phyloP scores from a whole-genome alignment of 2,888 invertebrate species.

The Tridacna crocea region DNA sequence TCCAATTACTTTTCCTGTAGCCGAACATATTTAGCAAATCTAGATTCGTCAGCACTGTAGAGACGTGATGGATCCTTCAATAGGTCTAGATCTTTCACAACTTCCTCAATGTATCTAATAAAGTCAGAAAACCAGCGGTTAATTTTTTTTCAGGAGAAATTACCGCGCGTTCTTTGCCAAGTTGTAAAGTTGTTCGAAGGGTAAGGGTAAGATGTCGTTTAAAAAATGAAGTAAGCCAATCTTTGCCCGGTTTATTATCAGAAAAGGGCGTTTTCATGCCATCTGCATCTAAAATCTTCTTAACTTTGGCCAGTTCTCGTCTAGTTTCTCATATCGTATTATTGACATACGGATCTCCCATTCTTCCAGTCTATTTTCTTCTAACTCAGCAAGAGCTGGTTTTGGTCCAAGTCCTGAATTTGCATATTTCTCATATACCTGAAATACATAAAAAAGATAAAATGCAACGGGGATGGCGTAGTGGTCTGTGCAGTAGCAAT shows the following conservation, averaged over 20 bases:
- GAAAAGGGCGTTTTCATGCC: constrained; percentile 35
- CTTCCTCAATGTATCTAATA: not conserved
- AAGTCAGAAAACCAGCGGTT: constrained; percentile 36
- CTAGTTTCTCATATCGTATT: constrained; percentile 42
- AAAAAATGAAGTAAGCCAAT: constrained; percentile 31
- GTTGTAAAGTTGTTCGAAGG: constrained; percentile 15
- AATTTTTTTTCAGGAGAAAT: constrained; percentile 29
- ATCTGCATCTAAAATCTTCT: constrained; percentile 34
- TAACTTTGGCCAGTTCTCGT: constrained; percentile 18
- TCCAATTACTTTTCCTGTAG: not conserved
- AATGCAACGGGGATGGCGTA: too few species aligned
- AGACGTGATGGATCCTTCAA: too few species aligned
- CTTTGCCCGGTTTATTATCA: constrained; percentile 38
- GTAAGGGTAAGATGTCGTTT: constrained; percentile 28
- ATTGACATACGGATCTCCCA: constrained; percentile 37
- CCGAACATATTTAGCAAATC: not conserved
- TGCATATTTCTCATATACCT: not conserved
- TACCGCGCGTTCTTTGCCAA: constrained; percentile 38
- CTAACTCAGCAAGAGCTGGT: constrained; percentile 15
- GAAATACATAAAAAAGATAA: not conserved
- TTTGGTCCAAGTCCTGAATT: constrained; percentile 2
- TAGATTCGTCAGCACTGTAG: not conserved
- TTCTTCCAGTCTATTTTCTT: constrained; percentile 24
- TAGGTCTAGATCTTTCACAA: not conserved
- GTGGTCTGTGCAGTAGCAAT: too few species aligned